Conservation (phyloP, 2,797 vertebrate species). For the Betta splendens region DNA sequence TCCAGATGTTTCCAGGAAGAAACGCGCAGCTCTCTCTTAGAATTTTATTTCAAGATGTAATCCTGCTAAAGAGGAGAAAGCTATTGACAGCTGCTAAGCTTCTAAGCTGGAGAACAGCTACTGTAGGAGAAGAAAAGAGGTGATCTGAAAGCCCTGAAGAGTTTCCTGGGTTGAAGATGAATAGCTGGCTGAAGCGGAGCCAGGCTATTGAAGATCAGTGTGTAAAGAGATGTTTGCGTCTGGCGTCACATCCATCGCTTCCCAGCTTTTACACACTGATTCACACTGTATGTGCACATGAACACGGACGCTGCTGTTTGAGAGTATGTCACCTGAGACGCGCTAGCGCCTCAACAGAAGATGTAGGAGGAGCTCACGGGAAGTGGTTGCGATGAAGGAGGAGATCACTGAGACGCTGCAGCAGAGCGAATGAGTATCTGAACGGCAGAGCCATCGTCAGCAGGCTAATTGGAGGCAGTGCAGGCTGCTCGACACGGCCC, state of each 20-base stretch:
- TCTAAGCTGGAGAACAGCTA: background rate
- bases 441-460: background rate
- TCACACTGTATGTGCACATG: no score
- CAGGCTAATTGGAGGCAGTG: background rate
- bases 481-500: background rate
- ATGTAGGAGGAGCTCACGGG: no score
- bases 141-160: background rate
- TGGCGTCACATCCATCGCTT: no score
- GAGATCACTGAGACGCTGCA: background rate
- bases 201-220: background rate
- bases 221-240: background rate
- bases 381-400: background rate
- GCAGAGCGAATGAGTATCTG: background rate
- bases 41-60: conserved; percentile 7
- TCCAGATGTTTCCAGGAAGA: background rate
- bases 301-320: no score
- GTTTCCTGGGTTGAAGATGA: background rate
- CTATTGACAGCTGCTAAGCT: background rate
- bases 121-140: background rate
- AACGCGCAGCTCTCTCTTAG: background rate
- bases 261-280: no score
- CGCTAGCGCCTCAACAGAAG: no score
- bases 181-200: background rate
- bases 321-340: no score
- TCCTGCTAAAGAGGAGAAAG: background rate